Evolutionary conservation across 2,113 vertebrate species (phyloP), one percentile per base, ranked within the genome.

Genomic region (Odobenus rosmarus): DNA sequence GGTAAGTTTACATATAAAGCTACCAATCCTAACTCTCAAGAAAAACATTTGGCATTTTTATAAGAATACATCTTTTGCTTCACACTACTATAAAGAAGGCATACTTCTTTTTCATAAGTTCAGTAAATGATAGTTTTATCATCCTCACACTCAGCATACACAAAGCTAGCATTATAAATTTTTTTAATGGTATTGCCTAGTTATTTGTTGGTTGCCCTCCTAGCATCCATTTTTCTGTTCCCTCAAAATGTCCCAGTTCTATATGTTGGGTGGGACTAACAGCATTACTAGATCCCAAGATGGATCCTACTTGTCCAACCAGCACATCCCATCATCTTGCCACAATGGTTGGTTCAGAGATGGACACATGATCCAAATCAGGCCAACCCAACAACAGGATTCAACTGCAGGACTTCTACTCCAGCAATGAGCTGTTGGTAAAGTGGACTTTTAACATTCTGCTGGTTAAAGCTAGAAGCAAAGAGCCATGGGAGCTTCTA

Each of bases 21-120:
- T 42, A 88, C 77, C 53, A 96, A 51, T 96, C 74, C 77, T 69
- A 74, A 76, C 42, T 76, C 64, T 57, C 79, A 61, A 21, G 71
- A 96, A 95, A 94, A 96, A 79, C 62, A 85, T 77, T 39, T 89
- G 88, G 53, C 49, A 61, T 83, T 72, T 91, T 88, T 42, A 59
- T 3, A 79, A 90, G 88, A 92, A 92, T 13, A 49, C 4, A 62
- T 42, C 53, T 93, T 97, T 80, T 64, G 55, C 74, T 82, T 53
- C 24, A 77, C 9, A 59, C 21, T 28, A 31, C 31, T 81, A 69
- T 7, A 90, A 39, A 83, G 13, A 83, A 55, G 23, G 42, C 33
- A 46, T 31, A 46, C 28, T 61, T 59, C 77, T 64, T 89, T 76
- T 83, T 61, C 28, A 72, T 5, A 88, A 77, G 42, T 46, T 76